Evolutionary conservation across 2,888 invertebrate genomes (phyloP), one percentile per base, ranked within the genome.

Genomic region (Girardia tigrina): DNA sequence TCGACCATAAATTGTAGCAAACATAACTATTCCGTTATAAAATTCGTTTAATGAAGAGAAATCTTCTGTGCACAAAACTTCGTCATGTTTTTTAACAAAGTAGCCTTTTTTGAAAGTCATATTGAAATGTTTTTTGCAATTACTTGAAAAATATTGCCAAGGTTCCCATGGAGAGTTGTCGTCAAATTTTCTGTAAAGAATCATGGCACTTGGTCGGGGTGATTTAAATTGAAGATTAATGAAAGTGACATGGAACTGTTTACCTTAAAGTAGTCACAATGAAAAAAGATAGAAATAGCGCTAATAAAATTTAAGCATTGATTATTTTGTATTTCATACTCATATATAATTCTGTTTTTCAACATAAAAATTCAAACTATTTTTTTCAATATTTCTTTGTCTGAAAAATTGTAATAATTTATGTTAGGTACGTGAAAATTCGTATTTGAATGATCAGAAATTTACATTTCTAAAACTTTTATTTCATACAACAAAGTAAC

Each of bases 41-140:
- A 97, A 85, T 0, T 97, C 97, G 0, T 94, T 93, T 79, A 98
- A 94, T 82, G 97, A 97, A 1, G 94, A 94, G 85, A 91, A 97
- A 82, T 95, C 95, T 78, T 92, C 91, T n/a, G 92, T 94, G 83
- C 98, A 98, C n/a, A 29, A 28, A 4, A 73, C 74, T 23, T 75
- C 28, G 29, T 75, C 75, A 6, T n/a, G 16, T 14, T 28, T 8
- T n/a, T 74, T 23, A 14, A 26, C 2, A 23, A 27, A 8, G 14
- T n/a, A 8, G 4, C n/a, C 12, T 28, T 76, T 23, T 20, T 8
- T 42, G n/a, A 27, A 73, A 16, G 20, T n/a, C 71, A 73, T 77
- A 16, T 72, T 28, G 42, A 77, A 77, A 28, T 77, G 28, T 20
- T 28, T 77, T n/a, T 77, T 26, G 23, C 77, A 77, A 29, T 77